A percentile compares a stretch with the other conserved stretches of the same genome.
Evolutionary conservation across 2,888 invertebrate genomes (phyloP).

Genomic region (Malthinus seriepunctatus): DNA sequence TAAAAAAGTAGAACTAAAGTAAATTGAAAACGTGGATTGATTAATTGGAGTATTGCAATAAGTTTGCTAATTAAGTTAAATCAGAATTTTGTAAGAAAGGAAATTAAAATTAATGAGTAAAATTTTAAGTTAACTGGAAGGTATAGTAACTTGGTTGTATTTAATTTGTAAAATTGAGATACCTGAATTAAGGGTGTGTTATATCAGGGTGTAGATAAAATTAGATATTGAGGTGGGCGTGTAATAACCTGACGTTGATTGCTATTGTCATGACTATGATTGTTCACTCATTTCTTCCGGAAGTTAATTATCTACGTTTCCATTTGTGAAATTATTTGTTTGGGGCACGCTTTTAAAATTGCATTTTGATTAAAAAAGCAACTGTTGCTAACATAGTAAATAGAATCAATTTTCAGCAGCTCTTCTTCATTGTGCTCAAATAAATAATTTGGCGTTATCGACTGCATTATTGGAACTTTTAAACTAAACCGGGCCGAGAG

Average conservation of each 20-base stretch:
- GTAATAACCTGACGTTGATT: constrained; percentile 22
- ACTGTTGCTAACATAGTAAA: constrained; percentile 13
- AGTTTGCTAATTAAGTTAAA: constrained; percentile 1
- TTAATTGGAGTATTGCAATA: background rate
- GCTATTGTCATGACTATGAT: constrained; percentile 22
- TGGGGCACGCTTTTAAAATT: constrained; percentile 11
- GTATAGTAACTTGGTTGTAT: background rate
- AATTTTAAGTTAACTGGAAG: constrained; percentile 1
- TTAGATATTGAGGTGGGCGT: constrained; percentile 13
- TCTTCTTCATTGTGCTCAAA: too few relatives aligned
- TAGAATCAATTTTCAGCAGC: background rate
- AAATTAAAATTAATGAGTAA: constrained; percentile 4
- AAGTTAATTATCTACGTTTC: constrained; percentile 25
- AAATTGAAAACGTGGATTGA: too few relatives aligned
- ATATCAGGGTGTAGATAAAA: constrained; percentile 18
- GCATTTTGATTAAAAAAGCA: constrained; percentile 20
- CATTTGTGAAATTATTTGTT: constrained; percentile 25
- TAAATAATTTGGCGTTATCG: too few relatives aligned
- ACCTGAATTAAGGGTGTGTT: constrained; percentile 14
- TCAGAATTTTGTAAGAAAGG: background rate
- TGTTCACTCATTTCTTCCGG: constrained; percentile 23
- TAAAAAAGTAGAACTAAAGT: too few relatives aligned
- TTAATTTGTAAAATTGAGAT: constrained; percentile 16
- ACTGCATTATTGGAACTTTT: too few relatives aligned
- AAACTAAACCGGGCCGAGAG: too few relatives aligned